phyloP scores from a whole-genome alignment of 1,140 invertebrate genomes.

The Bombyx mori region ASM3026992v2 NC_085131.1:8909501-8910000 shows the following conservation, averaged over 20 bases:
- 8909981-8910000: conserved; percentile 39
- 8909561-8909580: conserved; percentile 53
- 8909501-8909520: conserved; percentile 98
- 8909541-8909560: conserved; percentile 39
- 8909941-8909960: neutral
- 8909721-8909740: no score
- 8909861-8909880: conserved; percentile 24
- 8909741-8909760: no score
- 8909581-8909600: conserved; percentile 55
- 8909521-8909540: conserved; percentile 75
- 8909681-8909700: neutral
- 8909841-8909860: neutral
- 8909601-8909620: conserved; percentile 43
- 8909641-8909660: conserved; percentile 9
- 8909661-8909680: conserved; percentile 1
- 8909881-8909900: conserved; percentile 4
- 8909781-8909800: no score
- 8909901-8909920: neutral
- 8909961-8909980: conserved; percentile 41
- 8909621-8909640: conserved; percentile 28
- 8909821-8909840: no score
- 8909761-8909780: no score
- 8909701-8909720: neutral
- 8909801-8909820: no score
- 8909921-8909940: neutral